Evolutionary conservation across 1,140 invertebrate species (phyloP).

Genomic region (Solen grandis): DNA sequence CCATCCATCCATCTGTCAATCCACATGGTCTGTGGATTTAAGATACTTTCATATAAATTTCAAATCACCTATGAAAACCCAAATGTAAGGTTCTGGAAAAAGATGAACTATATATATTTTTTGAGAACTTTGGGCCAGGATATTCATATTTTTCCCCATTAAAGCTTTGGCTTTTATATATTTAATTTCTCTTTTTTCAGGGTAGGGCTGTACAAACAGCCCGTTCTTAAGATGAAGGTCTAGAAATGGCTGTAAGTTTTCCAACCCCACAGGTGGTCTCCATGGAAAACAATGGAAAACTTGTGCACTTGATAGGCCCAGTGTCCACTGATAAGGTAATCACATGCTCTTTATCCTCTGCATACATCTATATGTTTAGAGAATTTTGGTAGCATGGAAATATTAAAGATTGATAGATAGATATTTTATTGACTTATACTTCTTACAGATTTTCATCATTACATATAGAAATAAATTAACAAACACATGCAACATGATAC

Average conservation of each 20-base stretch:
- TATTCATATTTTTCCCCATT: not conserved
- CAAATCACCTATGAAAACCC: no score
- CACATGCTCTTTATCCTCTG: no score
- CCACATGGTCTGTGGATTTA: not conserved
- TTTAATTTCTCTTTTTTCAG: slow-evolving; percentile 81
- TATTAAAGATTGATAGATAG: not conserved
- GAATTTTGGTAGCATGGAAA: not conserved
- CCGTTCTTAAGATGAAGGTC: slow-evolving; percentile 87
- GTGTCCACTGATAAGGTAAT: slow-evolving; percentile 86
- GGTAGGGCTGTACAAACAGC: slow-evolving; percentile 87
- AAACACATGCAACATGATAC: not conserved
- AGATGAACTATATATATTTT: not conserved
- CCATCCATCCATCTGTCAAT: not conserved
- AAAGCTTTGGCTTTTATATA: not conserved
- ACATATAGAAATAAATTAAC: not conserved
- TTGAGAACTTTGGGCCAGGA: not conserved
- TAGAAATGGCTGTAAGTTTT: slow-evolving; percentile 84
- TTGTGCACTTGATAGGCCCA: slow-evolving; percentile 89
- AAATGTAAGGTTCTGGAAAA: not conserved
- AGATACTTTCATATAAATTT: no score
- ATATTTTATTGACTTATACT: not conserved
- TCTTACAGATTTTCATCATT: not conserved
- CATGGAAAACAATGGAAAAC: slow-evolving; percentile 86
- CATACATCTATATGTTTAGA: no score
- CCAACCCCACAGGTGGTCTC: slow-evolving; percentile 82